Evolutionary conservation across 2,888 invertebrate genomes (phyloP).

Genomic region (Selenia dentaria): DNA sequence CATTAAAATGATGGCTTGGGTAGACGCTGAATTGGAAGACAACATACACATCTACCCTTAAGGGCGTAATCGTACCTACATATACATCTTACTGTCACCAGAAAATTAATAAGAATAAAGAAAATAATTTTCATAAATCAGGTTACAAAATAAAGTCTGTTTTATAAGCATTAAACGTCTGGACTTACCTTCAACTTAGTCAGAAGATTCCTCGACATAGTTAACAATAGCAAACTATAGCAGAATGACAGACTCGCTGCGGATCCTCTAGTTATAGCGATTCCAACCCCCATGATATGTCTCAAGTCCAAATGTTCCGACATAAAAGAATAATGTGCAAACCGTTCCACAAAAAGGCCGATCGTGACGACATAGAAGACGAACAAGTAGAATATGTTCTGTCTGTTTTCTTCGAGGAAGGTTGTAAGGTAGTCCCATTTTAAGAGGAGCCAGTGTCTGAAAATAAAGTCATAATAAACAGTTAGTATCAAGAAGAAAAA

Average conservation of each 20-base stretch:
- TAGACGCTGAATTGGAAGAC: no score
- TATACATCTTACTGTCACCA: no score
- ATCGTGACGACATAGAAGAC: slow-evolving; percentile 97
- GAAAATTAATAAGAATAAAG: no score
- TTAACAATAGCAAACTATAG: slow-evolving; percentile 94
- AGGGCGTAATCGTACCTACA: no score
- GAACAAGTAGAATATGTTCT: slow-evolving; percentile 97
- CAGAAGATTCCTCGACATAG: slow-evolving; percentile 96
- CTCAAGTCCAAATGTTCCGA: slow-evolving; percentile 97
- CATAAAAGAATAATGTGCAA: slow-evolving; percentile 98
- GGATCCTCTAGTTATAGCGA: slow-evolving; percentile 96
- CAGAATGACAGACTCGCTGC: slow-evolving; percentile 98
- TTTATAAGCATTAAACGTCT: no score
- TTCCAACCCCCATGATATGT: slow-evolving; percentile 98
- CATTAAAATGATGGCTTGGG: no score
- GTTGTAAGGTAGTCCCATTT: slow-evolving; percentile 96
- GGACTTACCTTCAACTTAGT: slow-evolving; percentile 92
- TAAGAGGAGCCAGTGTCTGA: slow-evolving; percentile 88
- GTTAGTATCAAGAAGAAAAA: no score
- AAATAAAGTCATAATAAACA: no score
- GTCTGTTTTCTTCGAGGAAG: slow-evolving; percentile 97
- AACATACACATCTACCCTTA: no score
- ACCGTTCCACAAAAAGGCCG: slow-evolving; percentile 96
- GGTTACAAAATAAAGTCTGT: no score
- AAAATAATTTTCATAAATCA: no score